phyloP scores from a whole-genome alignment of 2,797 vertebrate genomes.

The Ctenochaetus hawaiiensis region DNA sequence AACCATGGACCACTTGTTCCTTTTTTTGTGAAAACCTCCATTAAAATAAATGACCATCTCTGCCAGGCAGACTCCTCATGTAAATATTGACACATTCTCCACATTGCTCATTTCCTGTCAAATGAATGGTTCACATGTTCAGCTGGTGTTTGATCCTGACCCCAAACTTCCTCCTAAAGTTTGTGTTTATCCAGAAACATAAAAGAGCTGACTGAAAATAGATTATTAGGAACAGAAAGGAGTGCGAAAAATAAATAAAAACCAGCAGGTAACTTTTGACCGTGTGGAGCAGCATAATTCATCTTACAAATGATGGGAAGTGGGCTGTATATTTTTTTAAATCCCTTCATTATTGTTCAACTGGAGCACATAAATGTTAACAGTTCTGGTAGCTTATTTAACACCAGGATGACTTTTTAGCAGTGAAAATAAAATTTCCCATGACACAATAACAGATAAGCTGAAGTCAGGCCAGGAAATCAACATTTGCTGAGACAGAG shows the following conservation, averaged over 20 bases:
- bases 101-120: slow-evolving; percentile 69
- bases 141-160: slow-evolving; percentile 63
- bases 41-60: slow-evolving; percentile 48
- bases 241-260: slow-evolving; percentile 45
- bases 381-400: slow-evolving; percentile 11
- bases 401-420: slow-evolving; percentile 32
- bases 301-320: slow-evolving; percentile 19
- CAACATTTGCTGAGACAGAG: slow-evolving; percentile 17
- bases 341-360: slow-evolving; percentile 20
- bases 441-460: slow-evolving; percentile 8
- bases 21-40: slow-evolving; percentile 45
- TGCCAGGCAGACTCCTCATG: slow-evolving; percentile 39
- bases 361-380: slow-evolving; percentile 28
- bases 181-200: slow-evolving; percentile 58
- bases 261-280: slow-evolving; percentile 21
- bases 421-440: slow-evolving; percentile 38
- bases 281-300: slow-evolving; percentile 15
- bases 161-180: slow-evolving; percentile 43
- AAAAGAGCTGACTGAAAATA: slow-evolving; percentile 58
- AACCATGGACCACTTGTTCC: slow-evolving; percentile 39
- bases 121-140: slow-evolving; percentile 63
- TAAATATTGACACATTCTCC: slow-evolving; percentile 78
- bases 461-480: slow-evolving; percentile 42
- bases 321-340: neutral
- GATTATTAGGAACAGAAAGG: slow-evolving; percentile 46